Evolutionary conservation across 2,113 vertebrate species (phyloP).

Genomic region (Camarhynchus parvulus): DNA sequence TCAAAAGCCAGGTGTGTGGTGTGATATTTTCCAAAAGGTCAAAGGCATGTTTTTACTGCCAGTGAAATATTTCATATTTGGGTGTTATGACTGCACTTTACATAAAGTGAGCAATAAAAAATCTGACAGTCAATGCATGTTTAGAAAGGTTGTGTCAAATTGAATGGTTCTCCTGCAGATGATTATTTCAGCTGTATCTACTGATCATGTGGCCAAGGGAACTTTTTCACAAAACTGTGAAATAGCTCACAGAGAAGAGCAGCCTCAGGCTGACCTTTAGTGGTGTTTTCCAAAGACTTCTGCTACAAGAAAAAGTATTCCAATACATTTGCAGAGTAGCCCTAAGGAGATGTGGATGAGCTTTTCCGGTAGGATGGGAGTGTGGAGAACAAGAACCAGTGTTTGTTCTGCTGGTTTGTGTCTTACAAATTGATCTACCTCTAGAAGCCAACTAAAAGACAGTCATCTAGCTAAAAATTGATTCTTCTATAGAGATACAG

Average conservation of each 20-base stretch:
- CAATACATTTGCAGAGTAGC: background rate
- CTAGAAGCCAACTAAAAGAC: background rate
- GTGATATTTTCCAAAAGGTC: slow-evolving; percentile 34
- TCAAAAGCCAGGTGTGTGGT: background rate
- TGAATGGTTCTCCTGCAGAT: background rate
- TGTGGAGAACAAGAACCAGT: rapidly evolving
- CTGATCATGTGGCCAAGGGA: background rate
- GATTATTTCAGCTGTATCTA: background rate
- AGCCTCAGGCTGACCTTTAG: background rate
- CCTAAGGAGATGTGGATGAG: background rate
- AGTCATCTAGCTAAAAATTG: background rate
- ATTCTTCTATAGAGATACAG: background rate
- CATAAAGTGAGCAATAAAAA: slow-evolving; percentile 21
- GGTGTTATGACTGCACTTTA: background rate
- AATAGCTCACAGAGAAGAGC: background rate
- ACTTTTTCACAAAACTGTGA: background rate
- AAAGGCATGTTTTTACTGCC: background rate
- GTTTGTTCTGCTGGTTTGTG: background rate
- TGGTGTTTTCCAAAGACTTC: background rate
- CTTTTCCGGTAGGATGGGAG: background rate
- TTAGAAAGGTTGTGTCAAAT: background rate
- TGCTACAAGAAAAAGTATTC: background rate
- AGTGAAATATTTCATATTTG: background rate
- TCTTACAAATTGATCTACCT: background rate
- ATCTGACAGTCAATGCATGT: background rate